Evolutionary conservation across 2,113 vertebrate species (phyloP), one percentile per base, ranked within the genome.

Genomic region (Corythoichthys haematopterus): DNA sequence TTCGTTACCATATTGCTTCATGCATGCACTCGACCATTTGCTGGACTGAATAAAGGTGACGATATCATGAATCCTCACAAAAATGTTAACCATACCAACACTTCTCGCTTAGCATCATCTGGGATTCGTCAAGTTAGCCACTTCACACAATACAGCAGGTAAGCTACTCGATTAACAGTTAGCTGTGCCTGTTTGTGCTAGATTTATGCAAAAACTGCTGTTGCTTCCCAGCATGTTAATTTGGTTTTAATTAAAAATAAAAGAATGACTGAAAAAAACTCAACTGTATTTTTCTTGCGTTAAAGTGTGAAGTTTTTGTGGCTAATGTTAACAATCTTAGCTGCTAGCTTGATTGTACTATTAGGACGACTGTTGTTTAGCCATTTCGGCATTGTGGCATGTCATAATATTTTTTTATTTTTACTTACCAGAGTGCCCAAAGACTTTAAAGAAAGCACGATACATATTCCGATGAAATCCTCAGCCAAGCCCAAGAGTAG

Each of bases 401-500:
- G 53, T 50, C 38, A n/a, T 35, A 50, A 12, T 1, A 1, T 15
- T 4, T 0, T 4, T 28, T 3, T 20, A 13, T 1, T 62, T 20
- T 61, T 6, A 14, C 47, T 35, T 64, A 51, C 11, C 65, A 85
- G 80, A 55, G 52, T 79, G 2, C 80, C 79, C 0, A 35, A 6
- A 4, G 37, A 57, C 0, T 85, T 84, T 8, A 77, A 45, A 35
- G 82, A 84, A 8, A 77, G 75, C 2, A 75, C 72, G 82, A 36
- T 71, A 37, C 71, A 74, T 6, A 3, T 77, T 9, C 55, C 63
- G 5, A 33, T 3, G 64, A 77, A 45, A 13, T 0, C 6, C 36
- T 12, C 52, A 55, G 4, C 55, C 12, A 12, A 51, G 33, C 12
- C 9, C 43, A 16, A 43, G 40, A 20, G 38, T 0, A 36, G 13